A percentile compares a stretch with the other conserved stretches of the same genome.
These are phyloP conservation scores for Neosilurus mollespiculum DNA, from an alignment of 2,797 vertebrate genomes.

Conservation along the genomic window DNA sequence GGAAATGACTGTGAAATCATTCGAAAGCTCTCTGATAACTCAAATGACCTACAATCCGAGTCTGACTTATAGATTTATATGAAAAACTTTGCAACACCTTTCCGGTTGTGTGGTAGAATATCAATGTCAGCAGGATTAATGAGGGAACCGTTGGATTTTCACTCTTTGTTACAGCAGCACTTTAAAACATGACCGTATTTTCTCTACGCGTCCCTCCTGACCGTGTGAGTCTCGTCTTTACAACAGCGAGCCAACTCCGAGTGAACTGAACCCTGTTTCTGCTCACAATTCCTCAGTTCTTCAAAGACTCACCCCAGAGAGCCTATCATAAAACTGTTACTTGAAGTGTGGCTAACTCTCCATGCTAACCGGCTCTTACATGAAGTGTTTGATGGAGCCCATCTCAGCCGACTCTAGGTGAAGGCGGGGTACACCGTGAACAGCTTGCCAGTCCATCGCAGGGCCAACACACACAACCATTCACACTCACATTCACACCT, in stretches of 20 bases:
- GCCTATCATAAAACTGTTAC: too few species aligned
- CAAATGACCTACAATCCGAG: conserved; percentile 18
- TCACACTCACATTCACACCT: too few species aligned
- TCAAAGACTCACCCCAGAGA: neutral
- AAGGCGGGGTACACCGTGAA: too few species aligned
- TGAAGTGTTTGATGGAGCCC: too few species aligned
- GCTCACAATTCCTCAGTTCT: conserved; percentile 23
- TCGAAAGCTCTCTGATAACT: neutral
- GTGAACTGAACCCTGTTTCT: conserved; percentile 25
- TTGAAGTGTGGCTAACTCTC: too few species aligned
- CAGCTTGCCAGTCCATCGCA: too few species aligned
- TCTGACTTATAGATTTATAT: conserved; percentile 63
- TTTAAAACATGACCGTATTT: conserved; percentile 37
- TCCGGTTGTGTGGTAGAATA: conserved; percentile 57
- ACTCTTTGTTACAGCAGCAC: conserved; percentile 34
- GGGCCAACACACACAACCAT: too few species aligned
- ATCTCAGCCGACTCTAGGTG: too few species aligned
- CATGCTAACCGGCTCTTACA: too few species aligned
- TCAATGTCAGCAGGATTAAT: conserved; percentile 63
- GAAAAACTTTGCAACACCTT: conserved; percentile 53
- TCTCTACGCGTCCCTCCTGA: conserved; percentile 22
- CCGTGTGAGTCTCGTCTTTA: neutral
- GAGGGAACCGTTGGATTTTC: conserved; percentile 60
- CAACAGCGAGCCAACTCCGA: neutral
- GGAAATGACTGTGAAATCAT: conserved; percentile 14